Conservation (phyloP, 2,888 invertebrate species). For the Diachrysia chrysitis region DNA sequence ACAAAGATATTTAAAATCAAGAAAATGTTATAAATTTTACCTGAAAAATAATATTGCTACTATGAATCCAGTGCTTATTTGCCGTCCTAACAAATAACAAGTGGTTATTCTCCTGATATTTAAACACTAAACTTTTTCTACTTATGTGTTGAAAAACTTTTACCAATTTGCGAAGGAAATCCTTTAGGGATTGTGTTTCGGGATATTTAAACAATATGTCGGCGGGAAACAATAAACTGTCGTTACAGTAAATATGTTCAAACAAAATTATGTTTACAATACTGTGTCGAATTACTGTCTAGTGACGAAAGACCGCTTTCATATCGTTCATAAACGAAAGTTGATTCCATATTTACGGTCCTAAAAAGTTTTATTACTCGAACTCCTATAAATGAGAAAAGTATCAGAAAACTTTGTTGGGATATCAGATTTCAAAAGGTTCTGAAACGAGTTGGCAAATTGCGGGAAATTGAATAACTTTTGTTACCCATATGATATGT, state of each 20-base stretch:
- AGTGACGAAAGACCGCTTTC: slow-evolving; percentile 14
- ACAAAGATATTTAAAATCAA: no score
- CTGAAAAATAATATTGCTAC: no score
- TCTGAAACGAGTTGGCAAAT: neutral
- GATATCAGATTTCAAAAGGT: no score
- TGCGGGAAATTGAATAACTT: neutral
- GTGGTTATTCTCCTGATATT: neutral
- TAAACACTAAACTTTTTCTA: neutral
- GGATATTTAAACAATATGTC: slow-evolving; percentile 29
- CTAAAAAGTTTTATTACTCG: slow-evolving; percentile 19
- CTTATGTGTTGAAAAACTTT: slow-evolving; percentile 17
- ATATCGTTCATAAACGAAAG: slow-evolving; percentile 17
- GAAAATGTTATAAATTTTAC: no score
- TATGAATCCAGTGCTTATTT: neutral
- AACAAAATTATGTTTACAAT: slow-evolving; percentile 31
- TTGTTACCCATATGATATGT: neutral
- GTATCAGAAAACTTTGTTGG: neutral
- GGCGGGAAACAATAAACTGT: slow-evolving; percentile 26
- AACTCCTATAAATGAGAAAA: neutral
- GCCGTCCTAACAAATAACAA: neutral
- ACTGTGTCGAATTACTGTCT: slow-evolving; percentile 14
- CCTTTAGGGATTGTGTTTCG: slow-evolving; percentile 25
- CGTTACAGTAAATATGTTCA: slow-evolving; percentile 27
- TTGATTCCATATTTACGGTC: slow-evolving; percentile 29
- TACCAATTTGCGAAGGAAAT: slow-evolving; percentile 17